Percentiles rank a stretch among this genome's conserved stretches.
phyloP scores from a whole-genome alignment of 2,113 vertebrate genomes.

The Cryptoleucopteryx plumbea region DNA sequence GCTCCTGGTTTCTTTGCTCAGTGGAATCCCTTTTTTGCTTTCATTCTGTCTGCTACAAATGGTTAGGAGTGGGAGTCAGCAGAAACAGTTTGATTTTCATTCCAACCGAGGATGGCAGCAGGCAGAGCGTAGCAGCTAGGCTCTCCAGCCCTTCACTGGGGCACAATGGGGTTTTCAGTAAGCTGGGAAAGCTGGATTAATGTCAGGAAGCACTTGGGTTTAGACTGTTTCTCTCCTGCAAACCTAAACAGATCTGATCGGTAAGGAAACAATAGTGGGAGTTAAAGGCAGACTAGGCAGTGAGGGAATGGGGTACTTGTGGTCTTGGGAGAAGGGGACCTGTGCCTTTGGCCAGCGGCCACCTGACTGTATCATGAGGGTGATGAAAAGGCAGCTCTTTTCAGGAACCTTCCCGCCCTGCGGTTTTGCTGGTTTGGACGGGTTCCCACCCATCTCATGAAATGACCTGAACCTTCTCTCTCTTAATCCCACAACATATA shows the following conservation, averaged over 20 bases:
- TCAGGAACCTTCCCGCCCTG: background rate
- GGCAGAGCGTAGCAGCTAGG: background rate
- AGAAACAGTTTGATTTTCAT: background rate
- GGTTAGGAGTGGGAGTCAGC: constrained; percentile 20
- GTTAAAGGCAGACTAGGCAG: background rate
- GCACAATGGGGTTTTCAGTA: background rate
- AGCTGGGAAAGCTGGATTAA: background rate
- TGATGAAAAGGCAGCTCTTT: background rate
- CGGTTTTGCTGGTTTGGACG: fast-evolving
- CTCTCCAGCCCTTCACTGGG: background rate
- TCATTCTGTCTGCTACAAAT: constrained; percentile 34
- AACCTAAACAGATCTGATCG: background rate
- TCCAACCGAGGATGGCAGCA: background rate
- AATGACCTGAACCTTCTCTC: background rate
- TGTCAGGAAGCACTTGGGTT: background rate
- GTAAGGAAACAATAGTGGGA: background rate
- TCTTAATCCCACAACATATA: background rate
- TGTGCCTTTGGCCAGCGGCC: background rate
- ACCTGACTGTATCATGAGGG: fast-evolving
- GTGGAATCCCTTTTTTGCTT: constrained; percentile 37
- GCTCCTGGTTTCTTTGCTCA: background rate
- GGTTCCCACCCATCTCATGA: background rate
- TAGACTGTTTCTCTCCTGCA: background rate
- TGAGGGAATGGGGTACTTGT: background rate
- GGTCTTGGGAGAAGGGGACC: background rate